Evolutionary conservation across 1,140 invertebrate species (phyloP).

Genomic region (Drosophila truncata): DNA sequence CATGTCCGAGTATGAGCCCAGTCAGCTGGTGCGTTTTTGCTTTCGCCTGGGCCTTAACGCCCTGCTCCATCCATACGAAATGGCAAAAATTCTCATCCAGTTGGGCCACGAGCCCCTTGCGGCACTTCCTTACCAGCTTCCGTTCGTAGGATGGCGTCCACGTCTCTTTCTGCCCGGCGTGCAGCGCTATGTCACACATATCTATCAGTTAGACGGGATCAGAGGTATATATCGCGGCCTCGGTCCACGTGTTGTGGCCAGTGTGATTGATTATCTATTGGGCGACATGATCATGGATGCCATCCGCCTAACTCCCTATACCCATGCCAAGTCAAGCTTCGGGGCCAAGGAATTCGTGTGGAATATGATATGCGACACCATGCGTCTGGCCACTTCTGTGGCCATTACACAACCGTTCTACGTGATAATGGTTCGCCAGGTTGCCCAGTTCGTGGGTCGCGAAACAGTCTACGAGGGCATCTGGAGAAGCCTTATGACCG

Average conservation of each 20-base stretch:
- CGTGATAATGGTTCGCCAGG: conserved; percentile 58
- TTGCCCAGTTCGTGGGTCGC: conserved; percentile 60
- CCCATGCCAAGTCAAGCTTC: not conserved
- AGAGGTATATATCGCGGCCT: conserved; percentile 57
- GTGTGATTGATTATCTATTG: conserved; percentile 8
- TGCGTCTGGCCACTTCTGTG: conserved; percentile 42
- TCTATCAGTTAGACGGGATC: conserved; percentile 41
- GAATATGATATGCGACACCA: conserved; percentile 29
- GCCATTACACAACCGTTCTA: conserved; percentile 57
- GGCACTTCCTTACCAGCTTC: conserved; percentile 1
- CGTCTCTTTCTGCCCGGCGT: conserved; percentile 42
- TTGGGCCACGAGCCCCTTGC: conserved; percentile 58
- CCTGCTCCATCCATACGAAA: conserved; percentile 55
- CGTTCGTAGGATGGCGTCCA: conserved; percentile 17
- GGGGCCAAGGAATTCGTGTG: conserved; percentile 1
- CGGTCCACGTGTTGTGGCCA: conserved; percentile 28
- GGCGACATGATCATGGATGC: conserved; percentile 27
- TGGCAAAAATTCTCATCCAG: conserved; percentile 62
- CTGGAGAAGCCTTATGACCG: conserved; percentile 2
- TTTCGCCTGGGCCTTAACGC: conserved; percentile 45
- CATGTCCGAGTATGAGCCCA: conserved; percentile 1
- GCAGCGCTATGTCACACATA: conserved; percentile 51
- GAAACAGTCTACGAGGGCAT: conserved; percentile 31
- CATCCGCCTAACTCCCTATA: conserved; percentile 14
- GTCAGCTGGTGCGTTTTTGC: conserved; percentile 39